Base-by-base conservation (phyloP, 2,888 invertebrate species). In the Bugula neritina region DNA sequence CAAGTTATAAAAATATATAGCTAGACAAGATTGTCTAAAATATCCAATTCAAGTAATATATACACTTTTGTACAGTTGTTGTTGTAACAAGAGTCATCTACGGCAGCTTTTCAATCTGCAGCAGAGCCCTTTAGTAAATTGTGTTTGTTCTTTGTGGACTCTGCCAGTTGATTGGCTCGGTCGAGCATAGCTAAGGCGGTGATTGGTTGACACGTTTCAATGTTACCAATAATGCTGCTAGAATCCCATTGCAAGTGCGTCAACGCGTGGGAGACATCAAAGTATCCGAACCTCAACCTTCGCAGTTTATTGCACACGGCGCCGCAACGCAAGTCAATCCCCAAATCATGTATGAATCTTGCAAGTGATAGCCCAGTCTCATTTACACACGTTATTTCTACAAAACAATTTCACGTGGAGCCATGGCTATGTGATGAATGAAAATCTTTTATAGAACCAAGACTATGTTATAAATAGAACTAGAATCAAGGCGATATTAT, bases 301-400 rank as follows among this genome's bases (percentile, higher is more conserved):
- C 92, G 90, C 5, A 96, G 86, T 13, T 88, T 89, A 0, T 89
- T 89, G 80, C 93, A 93, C 75, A 91, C 89, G 0, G 97, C 96
- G 0, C 89, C 88, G 0, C 91, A 89, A 77, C 90, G 90, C 54
- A 95, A 81, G 79, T 90, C 89, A 0, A 91, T 81, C 1, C 94
- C 98, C 54, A 97, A 85, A 74, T 94, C 92, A 80, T 93, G 90
- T 21, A 96, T 85, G n/a, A 97, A 78, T 0, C 88, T 86, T 81
- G 89, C 90, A 25, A 98, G 84, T 72, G 78, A 80, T 0, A 69
- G 85, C 75, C 92, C 91, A 77, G 89, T 88, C 84, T 95, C 96
- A 84, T 95, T 94, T 31, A 93, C 88, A 54, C 90, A 88, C 81
- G 93, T 92, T 35, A 97, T 86, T 86, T 96, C 95, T 92, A 87